Conservation (phyloP, 2,797 vertebrate genomes). For the Chelon auratus region DNA sequence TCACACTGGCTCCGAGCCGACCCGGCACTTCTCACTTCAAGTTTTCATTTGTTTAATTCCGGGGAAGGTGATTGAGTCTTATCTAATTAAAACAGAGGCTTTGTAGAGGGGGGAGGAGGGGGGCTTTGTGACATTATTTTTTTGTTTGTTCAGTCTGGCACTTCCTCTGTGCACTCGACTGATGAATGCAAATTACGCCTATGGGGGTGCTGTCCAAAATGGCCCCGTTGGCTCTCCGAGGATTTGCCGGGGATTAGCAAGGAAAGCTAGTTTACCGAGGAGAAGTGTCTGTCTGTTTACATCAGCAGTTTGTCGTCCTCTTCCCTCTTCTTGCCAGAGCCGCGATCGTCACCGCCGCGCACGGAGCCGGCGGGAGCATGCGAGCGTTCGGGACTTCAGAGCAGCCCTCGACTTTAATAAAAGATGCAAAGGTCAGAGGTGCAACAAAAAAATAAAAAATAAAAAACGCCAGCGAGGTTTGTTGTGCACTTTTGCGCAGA, state of each 20-base stretch:
- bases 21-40: slow-evolving; percentile 32
- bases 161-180: slow-evolving; percentile 20
- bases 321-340: slow-evolving; percentile 4
- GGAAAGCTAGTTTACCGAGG: slow-evolving; percentile 64
- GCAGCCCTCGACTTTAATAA: slow-evolving; percentile 29
- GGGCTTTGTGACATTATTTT: slow-evolving; percentile 23
- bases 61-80: not conserved
- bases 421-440: slow-evolving; percentile 36
- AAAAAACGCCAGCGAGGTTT: not conserved
- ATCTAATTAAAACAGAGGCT: slow-evolving; percentile 28
- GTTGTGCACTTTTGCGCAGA: slow-evolving; percentile 4
- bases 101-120: slow-evolving; percentile 9
- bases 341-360: not conserved
- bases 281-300: slow-evolving; percentile 68
- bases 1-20: slow-evolving; percentile 30
- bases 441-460: not conserved
- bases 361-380: slow-evolving; percentile 8
- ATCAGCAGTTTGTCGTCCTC: slow-evolving; percentile 60
- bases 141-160: slow-evolving; percentile 12
- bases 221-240: slow-evolving; percentile 55
- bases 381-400: slow-evolving; percentile 24
- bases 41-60: not conserved
- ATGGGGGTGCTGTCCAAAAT: slow-evolving; percentile 63
- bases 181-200: slow-evolving; percentile 70
- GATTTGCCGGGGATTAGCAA: slow-evolving; percentile 67